Conservation (phyloP, 2,888 invertebrate species). For the Caenorhabditis afra region DNA sequence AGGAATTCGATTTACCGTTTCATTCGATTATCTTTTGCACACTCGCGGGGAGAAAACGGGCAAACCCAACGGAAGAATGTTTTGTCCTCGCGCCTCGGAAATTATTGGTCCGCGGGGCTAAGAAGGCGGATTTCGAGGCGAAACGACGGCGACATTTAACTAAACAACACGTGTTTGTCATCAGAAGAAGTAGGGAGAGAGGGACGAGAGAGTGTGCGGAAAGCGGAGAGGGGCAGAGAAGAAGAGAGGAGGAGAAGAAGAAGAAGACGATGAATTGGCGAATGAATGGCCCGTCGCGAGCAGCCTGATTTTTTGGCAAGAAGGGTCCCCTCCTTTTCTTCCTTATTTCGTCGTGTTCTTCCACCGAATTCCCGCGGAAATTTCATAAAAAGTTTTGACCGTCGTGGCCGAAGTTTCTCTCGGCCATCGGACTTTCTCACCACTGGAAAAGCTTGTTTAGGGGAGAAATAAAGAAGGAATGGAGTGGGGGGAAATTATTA, state of each 20-base stretch:
- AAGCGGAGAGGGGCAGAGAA: conserved; percentile 31
- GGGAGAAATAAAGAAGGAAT: no score
- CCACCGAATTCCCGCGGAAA: no score
- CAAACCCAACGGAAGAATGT: not conserved
- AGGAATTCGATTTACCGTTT: no score
- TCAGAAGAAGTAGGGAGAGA: conserved; percentile 42
- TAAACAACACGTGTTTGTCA: conserved; percentile 60
- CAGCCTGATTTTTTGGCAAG: conserved; percentile 50
- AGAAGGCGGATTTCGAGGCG: conserved; percentile 28
- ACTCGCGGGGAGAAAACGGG: not conserved
- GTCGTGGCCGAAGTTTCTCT: no score
- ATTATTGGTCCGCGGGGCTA: conserved; percentile 47
- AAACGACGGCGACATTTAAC: conserved; percentile 47
- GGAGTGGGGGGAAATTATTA: no score
- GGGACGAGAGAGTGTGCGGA: conserved; percentile 25
- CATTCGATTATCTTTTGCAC: conserved; percentile 51
- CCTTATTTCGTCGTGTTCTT: conserved; percentile 21
- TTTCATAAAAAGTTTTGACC: no score
- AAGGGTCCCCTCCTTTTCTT: conserved; percentile 34
- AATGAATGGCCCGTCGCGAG: conserved; percentile 43
- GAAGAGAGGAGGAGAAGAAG: conserved; percentile 27
- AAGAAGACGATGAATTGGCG: conserved; percentile 48
- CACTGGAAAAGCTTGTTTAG: no score
- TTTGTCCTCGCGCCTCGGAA: conserved; percentile 11
- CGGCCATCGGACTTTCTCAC: no score